Evolutionary conservation across 2,888 invertebrate species (phyloP).

Genomic region (Pyrgus malvae): DNA sequence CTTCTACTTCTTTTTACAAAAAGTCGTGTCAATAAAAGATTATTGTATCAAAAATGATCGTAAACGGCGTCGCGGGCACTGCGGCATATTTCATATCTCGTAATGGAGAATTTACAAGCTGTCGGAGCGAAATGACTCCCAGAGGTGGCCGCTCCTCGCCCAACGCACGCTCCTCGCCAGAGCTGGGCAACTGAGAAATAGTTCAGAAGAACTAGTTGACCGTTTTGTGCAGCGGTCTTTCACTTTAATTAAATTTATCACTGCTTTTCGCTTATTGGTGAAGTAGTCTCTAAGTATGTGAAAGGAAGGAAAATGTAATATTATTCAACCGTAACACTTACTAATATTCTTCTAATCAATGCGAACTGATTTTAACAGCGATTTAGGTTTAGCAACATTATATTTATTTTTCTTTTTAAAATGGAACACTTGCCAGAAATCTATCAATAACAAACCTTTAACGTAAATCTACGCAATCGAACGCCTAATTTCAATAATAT

Average conservation of each 20-base stretch:
- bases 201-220: slow-evolving; percentile 11
- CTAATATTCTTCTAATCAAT: too few species aligned
- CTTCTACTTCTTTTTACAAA: too few species aligned
- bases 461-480: too few species aligned
- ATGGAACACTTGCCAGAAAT: too few species aligned
- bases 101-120: slow-evolving; percentile 82
- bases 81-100: slow-evolving; percentile 79
- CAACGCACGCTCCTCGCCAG: slow-evolving; percentile 36
- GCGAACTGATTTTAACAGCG: too few species aligned
- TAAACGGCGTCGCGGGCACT: slow-evolving; percentile 61
- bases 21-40: slow-evolving; percentile 18
- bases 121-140: slow-evolving; percentile 80
- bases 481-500: too few species aligned
- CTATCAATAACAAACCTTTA: too few species aligned
- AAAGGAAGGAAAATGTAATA: too few species aligned
- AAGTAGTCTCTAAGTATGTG: neutral
- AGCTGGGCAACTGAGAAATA: slow-evolving; percentile 45
- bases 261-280: neutral
- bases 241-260: slow-evolving; percentile 14
- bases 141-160: slow-evolving; percentile 60
- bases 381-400: too few species aligned
- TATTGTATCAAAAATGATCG: slow-evolving; percentile 40
- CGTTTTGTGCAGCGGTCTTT: slow-evolving; percentile 3
- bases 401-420: too few species aligned
- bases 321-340: too few species aligned